These are phyloP conservation scores for Geotrypetes seraphini DNA, from an alignment of 2,797 vertebrate genomes.

Conservation along the genomic window DNA sequence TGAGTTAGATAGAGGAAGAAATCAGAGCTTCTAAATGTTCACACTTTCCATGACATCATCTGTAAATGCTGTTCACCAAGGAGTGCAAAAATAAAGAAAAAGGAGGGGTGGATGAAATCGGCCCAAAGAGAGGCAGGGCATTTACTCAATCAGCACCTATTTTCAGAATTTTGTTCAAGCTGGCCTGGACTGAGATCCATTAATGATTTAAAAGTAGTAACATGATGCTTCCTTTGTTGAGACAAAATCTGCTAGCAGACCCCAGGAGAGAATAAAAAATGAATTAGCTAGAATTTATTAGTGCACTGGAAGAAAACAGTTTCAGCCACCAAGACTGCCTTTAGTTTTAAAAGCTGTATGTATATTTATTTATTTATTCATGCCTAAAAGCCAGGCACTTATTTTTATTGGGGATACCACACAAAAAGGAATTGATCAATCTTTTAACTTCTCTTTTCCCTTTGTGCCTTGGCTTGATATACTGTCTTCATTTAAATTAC, in stretches of 20 bases:
- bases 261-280: constrained; percentile 95
- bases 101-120: background rate
- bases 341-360: constrained; percentile 39
- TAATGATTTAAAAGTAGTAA: constrained; percentile 99
- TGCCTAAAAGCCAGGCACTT: constrained; percentile 30
- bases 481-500: constrained; percentile 70
- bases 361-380: no score
- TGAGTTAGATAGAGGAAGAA: constrained; percentile 37
- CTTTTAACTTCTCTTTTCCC: constrained; percentile 51
- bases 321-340: constrained; percentile 44
- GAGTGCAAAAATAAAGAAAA: constrained; percentile 26
- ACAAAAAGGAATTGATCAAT: constrained; percentile 49
- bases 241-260: constrained; percentile 86
- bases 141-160: constrained; percentile 74
- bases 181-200: constrained; percentile 70
- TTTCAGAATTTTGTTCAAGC: constrained; percentile 76
- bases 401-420: constrained; percentile 28
- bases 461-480: constrained; percentile 51
- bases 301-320: constrained; percentile 65
- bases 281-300: constrained; percentile 98
- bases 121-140: constrained; percentile 29
- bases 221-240: constrained; percentile 97
- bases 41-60: constrained; percentile 40
- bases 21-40: constrained; percentile 27
- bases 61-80: constrained; percentile 14